Evolutionary conservation across 2,113 vertebrate genomes (phyloP).

Genomic region (Gallinago jamesoni): DNA sequence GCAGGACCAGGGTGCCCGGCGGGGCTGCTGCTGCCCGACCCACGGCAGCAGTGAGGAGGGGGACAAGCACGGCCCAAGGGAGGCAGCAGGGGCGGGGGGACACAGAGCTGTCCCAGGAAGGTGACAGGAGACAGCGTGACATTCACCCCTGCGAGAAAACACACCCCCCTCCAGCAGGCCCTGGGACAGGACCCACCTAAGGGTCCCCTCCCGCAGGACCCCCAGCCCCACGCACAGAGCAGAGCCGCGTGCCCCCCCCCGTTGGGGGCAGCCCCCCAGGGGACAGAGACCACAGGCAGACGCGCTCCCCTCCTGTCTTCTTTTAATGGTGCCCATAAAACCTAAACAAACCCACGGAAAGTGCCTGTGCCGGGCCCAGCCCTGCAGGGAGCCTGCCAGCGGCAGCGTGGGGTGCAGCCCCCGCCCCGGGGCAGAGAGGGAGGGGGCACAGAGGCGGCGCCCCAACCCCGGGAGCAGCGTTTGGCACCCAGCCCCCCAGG

Average conservation of each 20-base stretch:
- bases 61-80: neutral
- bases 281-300: neutral
- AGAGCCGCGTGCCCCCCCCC: neutral
- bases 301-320: neutral
- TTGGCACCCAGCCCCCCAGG: conserved; percentile 17
- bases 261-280: too few species aligned
- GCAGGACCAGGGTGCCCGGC: neutral
- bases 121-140: neutral
- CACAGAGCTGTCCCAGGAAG: neutral
- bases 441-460: neutral
- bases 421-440: neutral
- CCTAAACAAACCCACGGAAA: neutral
- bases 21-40: neutral
- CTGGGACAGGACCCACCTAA: rapidly evolving
- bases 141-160: neutral
- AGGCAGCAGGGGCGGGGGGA: neutral
- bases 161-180: neutral
- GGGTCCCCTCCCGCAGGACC: rapidly evolving
- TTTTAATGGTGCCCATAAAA: conserved; percentile 55
- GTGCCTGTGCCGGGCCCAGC: neutral
- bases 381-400: neutral
- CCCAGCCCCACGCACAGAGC: neutral
- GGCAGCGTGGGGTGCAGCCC: neutral
- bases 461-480: neutral
- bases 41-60: rapidly evolving